These are phyloP conservation scores for Furcifer pardalis DNA, from an alignment of 2,797 vertebrate species.

Conservation along the genomic window DNA sequence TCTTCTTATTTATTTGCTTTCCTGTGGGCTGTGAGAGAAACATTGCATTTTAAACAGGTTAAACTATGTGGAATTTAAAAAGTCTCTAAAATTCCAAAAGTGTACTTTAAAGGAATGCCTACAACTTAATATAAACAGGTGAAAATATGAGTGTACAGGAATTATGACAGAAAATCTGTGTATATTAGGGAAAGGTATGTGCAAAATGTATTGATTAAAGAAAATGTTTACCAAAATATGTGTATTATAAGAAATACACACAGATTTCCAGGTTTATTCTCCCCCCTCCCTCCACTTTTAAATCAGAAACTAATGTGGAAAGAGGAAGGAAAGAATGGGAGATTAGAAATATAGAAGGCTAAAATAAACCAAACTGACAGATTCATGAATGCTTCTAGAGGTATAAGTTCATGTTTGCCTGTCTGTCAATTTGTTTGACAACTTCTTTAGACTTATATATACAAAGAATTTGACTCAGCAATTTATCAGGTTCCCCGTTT, in stretches of 20 bases:
- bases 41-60: slow-evolving; percentile 26
- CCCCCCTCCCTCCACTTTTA: too few species aligned
- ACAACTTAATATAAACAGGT: neutral
- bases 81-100: slow-evolving; percentile 4
- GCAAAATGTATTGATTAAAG: neutral
- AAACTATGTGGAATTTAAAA: neutral
- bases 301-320: too few species aligned
- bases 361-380: too few species aligned
- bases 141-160: neutral
- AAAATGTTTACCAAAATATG: neutral
- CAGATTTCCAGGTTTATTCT: neutral
- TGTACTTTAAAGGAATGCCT: neutral
- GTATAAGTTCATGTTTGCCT: neutral
- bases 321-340: too few species aligned
- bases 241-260: too few species aligned
- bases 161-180: neutral
- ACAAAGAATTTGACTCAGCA: neutral
- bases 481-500: neutral
- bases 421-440: neutral
- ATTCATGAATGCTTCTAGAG: too few species aligned
- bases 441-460: too few species aligned
- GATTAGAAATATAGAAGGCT: too few species aligned
- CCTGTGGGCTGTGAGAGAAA: slow-evolving; percentile 3
- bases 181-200: neutral
- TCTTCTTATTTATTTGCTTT: slow-evolving; percentile 42